Conservation (phyloP, 2,797 vertebrate species). For the Poecilia velifera region DNA sequence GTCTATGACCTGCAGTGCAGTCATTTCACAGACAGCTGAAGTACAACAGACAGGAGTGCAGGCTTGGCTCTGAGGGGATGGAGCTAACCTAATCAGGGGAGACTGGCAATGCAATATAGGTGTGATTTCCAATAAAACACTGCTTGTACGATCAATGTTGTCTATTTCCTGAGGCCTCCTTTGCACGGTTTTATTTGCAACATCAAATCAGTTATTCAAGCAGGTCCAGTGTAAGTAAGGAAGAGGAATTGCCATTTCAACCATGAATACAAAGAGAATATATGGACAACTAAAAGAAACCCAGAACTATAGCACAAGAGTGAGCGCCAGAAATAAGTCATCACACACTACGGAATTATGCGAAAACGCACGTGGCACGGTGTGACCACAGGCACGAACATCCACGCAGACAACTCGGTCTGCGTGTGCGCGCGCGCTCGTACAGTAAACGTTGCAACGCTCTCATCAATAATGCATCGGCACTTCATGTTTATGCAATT, state of each 20-base stretch:
- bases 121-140: slow-evolving; percentile 61
- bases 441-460: slow-evolving; percentile 68
- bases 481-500: slow-evolving; percentile 91
- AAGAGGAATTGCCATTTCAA: slow-evolving; percentile 8
- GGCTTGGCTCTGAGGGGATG: slow-evolving; percentile 41
- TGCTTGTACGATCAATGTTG: slow-evolving; percentile 67
- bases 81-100: slow-evolving; percentile 69
- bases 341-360: slow-evolving; percentile 30
- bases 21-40: slow-evolving; percentile 33
- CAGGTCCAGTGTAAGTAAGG: not conserved
- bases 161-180: slow-evolving; percentile 1
- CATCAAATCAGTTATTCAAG: not conserved
- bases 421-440: slow-evolving; percentile 32
- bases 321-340: slow-evolving; percentile 27
- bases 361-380: slow-evolving; percentile 25
- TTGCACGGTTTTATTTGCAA: not conserved
- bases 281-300: not conserved
- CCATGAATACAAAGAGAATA: not conserved
- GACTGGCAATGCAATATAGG: slow-evolving; percentile 59
- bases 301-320: slow-evolving; percentile 10
- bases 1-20: slow-evolving; percentile 18
- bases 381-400: slow-evolving; percentile 28
- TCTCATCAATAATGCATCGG: slow-evolving; percentile 93
- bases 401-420: slow-evolving; percentile 14
- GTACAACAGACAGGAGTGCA: slow-evolving; percentile 31